phyloP scores from a whole-genome alignment of 2,888 invertebrate genomes.

The Caenorhabditis sp. region DNA sequence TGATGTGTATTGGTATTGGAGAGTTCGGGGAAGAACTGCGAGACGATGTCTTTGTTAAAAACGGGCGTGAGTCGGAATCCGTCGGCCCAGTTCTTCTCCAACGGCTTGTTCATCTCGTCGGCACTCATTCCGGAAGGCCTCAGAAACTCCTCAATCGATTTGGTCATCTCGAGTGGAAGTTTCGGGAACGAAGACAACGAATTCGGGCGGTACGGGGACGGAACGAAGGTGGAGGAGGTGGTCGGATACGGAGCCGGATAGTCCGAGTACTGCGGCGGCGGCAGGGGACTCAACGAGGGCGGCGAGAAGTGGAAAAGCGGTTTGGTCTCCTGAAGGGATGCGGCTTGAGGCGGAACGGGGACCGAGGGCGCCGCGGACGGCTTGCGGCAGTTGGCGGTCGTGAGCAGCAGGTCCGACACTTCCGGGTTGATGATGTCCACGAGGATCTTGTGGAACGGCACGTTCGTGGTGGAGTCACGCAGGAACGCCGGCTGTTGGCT shows the following conservation, averaged over 20 bases:
- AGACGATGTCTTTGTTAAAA: conserved; percentile 73
- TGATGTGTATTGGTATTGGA: conserved; percentile 21
- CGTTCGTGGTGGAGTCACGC: conserved; percentile 23
- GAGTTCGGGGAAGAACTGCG: conserved; percentile 75
- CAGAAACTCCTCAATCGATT: conserved; percentile 74
- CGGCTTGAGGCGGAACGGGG: conserved; percentile 1
- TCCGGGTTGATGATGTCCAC: conserved; percentile 67
- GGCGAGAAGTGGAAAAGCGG: conserved; percentile 50
- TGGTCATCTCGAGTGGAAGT: conserved; percentile 73
- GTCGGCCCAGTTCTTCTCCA: conserved; percentile 69
- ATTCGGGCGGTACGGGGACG: conserved; percentile 31
- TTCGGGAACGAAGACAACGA: conserved; percentile 62
- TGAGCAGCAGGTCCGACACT: conserved; percentile 61
- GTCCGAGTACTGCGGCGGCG: conserved; percentile 17
- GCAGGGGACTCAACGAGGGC: conserved; percentile 36
- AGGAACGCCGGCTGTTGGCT: conserved; percentile 45
- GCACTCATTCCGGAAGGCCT: conserved; percentile 63
- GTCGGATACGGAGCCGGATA: conserved; percentile 41
- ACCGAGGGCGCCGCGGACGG: conserved; percentile 9
- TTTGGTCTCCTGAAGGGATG: neutral
- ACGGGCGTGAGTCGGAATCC: conserved; percentile 71
- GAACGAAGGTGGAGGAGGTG: neutral
- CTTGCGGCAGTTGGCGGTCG: conserved; percentile 40
- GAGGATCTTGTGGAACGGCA: conserved; percentile 60
- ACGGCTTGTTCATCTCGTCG: conserved; percentile 62